These are phyloP conservation scores for Diplodus sargus DNA, from an alignment of 2,797 vertebrate genomes.

Conservation along the genomic window DNA sequence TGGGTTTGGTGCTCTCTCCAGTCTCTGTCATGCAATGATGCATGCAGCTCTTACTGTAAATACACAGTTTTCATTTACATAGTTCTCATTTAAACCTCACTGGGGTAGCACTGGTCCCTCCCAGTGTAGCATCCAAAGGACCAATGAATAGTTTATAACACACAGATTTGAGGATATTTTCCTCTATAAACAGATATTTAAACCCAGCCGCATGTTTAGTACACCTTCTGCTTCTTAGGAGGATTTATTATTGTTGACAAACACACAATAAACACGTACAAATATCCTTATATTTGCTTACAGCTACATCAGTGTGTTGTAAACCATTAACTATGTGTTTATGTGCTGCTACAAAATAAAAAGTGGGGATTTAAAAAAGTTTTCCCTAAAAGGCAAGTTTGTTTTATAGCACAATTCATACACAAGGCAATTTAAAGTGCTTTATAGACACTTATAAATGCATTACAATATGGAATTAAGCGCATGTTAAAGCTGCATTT, in stretches of 20 bases:
- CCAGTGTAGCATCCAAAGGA: not conserved
- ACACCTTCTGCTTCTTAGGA: not conserved
- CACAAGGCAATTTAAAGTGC: too few relatives aligned
- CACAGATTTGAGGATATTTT: not conserved
- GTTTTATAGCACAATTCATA: too few relatives aligned
- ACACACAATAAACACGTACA: not conserved
- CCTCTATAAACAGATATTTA: not conserved
- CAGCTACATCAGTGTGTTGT: not conserved
- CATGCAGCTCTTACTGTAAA: not conserved
- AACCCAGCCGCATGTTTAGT: not conserved
- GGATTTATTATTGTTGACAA: not conserved
- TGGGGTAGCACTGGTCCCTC: not conserved
- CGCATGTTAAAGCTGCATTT: too few relatives aligned
- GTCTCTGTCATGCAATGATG: not conserved
- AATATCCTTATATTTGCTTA: not conserved
- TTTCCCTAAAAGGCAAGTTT: not conserved
- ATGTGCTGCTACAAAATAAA: not conserved
- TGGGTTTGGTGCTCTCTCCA: constrained; percentile 16
- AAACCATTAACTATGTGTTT: not conserved
- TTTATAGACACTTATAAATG: too few relatives aligned
- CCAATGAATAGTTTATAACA: not conserved
- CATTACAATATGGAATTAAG: too few relatives aligned
- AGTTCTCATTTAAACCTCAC: constrained; percentile 14
- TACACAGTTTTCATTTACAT: not conserved
- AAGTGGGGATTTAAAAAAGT: not conserved